Base-by-base conservation (phyloP, 2,113 vertebrate species). In the Oxyura jamaicensis region DNA sequence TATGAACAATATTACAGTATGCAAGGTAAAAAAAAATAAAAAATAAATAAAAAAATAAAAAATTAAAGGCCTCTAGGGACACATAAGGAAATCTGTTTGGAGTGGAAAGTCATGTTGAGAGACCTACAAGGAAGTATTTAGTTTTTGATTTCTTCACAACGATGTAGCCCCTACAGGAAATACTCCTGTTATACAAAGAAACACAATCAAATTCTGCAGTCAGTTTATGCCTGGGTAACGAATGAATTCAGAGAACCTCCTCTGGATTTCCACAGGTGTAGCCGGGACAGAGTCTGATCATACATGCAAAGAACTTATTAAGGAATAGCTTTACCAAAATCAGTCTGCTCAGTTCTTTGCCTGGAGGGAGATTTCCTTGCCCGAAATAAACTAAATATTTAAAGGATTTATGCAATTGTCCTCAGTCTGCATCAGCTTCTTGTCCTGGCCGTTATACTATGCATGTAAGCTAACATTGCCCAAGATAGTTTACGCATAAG, bases 61-160 rank as follows among this genome's bases (percentile, higher is more conserved):
- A 56, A 52, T 89, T 55, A 55, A 83, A 91, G 20, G 26, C 5
- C 69, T 86, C 91, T 72, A 52, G n/a, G 65, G 52, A 85, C 3
- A 12, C 52, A 77, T 77, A 95, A 91, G 56, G 63, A 97, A 93
- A 83, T 52, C 53, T 86, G 48, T 21, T 53, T 3, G 84, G 58
- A 94, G 76, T 25, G 18, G 17, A 88, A 91, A 73, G 4, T 83
- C 44, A 36, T 86, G 12, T 44, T 93, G 71, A 95, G 94, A 94
- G 65, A 93, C 53, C 41, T 59, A 41, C 28, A 90, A 95, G 46
- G 39, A 96, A 93, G 31, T 76, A 86, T 74, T 95, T 66, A 76
- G 39, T 3, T 48, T 86, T 91, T 93, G 53, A 80, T 74, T 96
- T 95, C 78, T 60, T 96, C 6, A 36, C 52, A 42, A 22, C 79